Conservation (phyloP, 2,888 invertebrate genomes). For the Mesorhabditis spiculigera region DNA sequence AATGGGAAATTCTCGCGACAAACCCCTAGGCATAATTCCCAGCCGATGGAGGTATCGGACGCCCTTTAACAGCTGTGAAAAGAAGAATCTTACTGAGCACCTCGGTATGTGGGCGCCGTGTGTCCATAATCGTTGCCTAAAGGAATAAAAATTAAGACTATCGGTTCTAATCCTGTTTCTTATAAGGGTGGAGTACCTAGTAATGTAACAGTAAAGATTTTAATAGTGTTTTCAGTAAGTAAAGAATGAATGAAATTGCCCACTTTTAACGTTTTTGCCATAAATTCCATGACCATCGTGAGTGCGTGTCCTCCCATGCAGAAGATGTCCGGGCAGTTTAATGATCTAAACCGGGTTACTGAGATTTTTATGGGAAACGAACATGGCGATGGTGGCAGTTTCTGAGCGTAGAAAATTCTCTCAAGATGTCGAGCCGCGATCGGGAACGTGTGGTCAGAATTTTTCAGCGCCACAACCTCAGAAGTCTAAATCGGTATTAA, state of each 20-base stretch:
- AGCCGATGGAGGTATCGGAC: slow-evolving; percentile 44
- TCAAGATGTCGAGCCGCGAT: not conserved
- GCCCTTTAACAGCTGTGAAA: slow-evolving; percentile 44
- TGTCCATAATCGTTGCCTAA: slow-evolving; percentile 9
- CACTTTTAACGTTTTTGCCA: slow-evolving; percentile 40
- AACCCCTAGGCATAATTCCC: slow-evolving; percentile 42
- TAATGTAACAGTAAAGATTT: not conserved
- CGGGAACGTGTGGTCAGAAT: not conserved
- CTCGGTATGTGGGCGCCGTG: not conserved
- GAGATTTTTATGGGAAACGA: not conserved
- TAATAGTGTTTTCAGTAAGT: too few species aligned
- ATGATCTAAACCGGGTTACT: slow-evolving; percentile 27
- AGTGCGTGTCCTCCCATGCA: slow-evolving; percentile 29
- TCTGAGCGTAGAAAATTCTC: not conserved
- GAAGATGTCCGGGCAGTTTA: slow-evolving; percentile 33
- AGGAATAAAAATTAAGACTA: slow-evolving; percentile 2
- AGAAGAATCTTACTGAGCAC: slow-evolving; percentile 27
- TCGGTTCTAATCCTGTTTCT: not conserved
- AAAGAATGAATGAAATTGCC: slow-evolving; percentile 27
- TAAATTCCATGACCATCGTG: slow-evolving; percentile 43
- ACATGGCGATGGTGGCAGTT: not conserved
- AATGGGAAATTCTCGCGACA: not conserved
- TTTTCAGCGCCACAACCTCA: not conserved
- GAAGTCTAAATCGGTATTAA: not conserved
- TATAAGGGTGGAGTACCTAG: not conserved